phyloP scores from a whole-genome alignment of 1,140 invertebrate genomes.

The Rhagoletis pomonella region DNA sequence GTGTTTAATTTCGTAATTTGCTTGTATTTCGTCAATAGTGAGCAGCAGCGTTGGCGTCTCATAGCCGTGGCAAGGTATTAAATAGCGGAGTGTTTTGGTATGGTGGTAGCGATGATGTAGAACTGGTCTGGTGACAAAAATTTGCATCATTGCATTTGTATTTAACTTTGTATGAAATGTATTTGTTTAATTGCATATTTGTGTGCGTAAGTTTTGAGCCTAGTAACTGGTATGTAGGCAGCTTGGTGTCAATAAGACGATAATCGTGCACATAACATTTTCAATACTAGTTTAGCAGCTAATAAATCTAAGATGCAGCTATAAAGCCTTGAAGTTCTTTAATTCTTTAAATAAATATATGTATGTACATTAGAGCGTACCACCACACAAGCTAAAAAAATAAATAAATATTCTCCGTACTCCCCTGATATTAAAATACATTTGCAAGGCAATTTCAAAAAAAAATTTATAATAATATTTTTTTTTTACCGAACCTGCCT shows the following conservation, averaged over 20 bases:
- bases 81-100: neutral
- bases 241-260: neutral
- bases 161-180: neutral
- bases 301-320: constrained; percentile 16
- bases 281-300: neutral
- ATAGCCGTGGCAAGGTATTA: no score
- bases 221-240: neutral
- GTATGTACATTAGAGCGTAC: neutral
- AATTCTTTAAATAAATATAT: neutral
- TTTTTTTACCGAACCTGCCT: no score
- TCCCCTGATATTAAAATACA: no score
- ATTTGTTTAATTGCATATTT: neutral
- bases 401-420: no score
- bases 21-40: neutral
- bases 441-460: no score
- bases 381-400: no score
- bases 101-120: neutral
- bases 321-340: constrained; percentile 16
- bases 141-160: constrained; percentile 26
- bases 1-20: constrained; percentile 26
- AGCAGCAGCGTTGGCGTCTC: neutral
- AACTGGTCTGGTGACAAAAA: constrained; percentile 23
- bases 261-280: constrained; percentile 24
- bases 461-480: no score
- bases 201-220: neutral